phyloP scores from a whole-genome alignment of 1,140 invertebrate species.

The Alviniconcha marisindica region DNA sequence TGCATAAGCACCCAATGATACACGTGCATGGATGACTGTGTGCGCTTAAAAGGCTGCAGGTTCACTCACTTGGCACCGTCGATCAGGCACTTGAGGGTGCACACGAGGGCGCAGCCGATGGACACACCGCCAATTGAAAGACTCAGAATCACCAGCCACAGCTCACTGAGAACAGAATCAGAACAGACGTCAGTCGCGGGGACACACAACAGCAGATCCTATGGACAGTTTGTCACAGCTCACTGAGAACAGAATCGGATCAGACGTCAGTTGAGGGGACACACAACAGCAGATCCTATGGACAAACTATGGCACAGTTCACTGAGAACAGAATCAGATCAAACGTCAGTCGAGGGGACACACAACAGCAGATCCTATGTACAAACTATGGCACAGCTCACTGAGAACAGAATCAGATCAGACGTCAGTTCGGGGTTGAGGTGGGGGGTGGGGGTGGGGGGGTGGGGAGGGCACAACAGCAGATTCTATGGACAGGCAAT shows the following conservation, averaged over 20 bases:
- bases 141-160: conserved; percentile 53
- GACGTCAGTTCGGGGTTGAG: too few relatives aligned
- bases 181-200: too few relatives aligned
- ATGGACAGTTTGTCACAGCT: neutral
- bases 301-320: neutral
- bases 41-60: too few relatives aligned
- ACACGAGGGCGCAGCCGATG: conserved; percentile 46
- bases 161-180: conserved; percentile 43
- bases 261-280: neutral
- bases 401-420: too few relatives aligned
- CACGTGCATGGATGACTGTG: too few relatives aligned
- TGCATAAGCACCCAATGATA: too few relatives aligned
- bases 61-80: conserved; percentile 58
- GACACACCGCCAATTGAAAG: conserved; percentile 52
- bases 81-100: conserved; percentile 55
- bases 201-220: neutral
- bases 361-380: too few relatives aligned
- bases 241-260: neutral
- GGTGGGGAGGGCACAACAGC: too few relatives aligned
- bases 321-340: conserved; percentile 7
- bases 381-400: too few relatives aligned
- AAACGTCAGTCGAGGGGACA: too few relatives aligned
- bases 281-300: neutral
- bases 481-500: too few relatives aligned
- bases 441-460: too few relatives aligned